phyloP scores from a whole-genome alignment of 2,113 vertebrate genomes.

The Aegithalos caudatus region DNA sequence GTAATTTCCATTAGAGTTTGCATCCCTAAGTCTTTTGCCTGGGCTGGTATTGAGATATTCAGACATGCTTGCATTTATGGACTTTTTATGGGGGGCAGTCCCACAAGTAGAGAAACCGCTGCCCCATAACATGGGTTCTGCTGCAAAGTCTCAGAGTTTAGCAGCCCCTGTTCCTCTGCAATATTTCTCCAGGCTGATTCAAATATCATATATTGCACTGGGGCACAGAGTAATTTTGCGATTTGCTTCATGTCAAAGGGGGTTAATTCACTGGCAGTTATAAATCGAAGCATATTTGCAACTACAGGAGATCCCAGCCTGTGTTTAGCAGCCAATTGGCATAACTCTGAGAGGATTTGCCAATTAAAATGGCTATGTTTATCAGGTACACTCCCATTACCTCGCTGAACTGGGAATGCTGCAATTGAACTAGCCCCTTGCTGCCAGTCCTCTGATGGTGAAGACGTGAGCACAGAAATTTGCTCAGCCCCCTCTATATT shows the following conservation, averaged over 20 bases:
- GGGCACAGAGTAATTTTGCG: neutral
- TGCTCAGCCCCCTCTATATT: neutral
- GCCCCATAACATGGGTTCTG: too few relatives aligned
- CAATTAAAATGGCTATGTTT: neutral
- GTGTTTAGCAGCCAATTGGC: neutral
- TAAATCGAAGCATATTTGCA: neutral
- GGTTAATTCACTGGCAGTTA: neutral
- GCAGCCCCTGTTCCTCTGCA: too few relatives aligned
- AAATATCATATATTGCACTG: neutral
- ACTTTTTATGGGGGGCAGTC: too few relatives aligned
- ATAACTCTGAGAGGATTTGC: neutral
- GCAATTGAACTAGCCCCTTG: too few relatives aligned
- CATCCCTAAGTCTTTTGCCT: neutral
- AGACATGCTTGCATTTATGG: neutral
- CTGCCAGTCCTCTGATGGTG: too few relatives aligned
- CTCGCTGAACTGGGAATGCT: too few relatives aligned
- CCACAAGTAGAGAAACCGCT: too few relatives aligned
- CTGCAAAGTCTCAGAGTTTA: too few relatives aligned
- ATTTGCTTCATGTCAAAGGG: neutral
- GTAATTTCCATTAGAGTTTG: neutral
- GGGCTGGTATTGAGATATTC: neutral
- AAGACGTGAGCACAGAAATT: neutral
- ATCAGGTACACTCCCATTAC: too few relatives aligned
- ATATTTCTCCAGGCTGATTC: neutral
- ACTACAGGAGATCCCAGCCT: neutral